Conservation (phyloP, 2,888 invertebrate species). For the Danaus chrysippus region DNA sequence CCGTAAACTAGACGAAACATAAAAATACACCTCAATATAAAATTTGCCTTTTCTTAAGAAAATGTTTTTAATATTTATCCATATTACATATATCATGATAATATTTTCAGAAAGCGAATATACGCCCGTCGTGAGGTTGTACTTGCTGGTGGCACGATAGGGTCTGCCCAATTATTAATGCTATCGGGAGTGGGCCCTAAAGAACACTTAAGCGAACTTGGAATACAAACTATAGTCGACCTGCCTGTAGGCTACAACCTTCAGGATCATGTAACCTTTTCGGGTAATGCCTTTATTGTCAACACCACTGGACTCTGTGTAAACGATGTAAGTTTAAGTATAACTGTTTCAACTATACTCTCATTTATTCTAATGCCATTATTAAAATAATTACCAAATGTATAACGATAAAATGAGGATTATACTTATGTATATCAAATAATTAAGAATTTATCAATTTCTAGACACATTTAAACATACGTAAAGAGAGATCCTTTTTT, state of each 20-base stretch:
- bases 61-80: background rate
- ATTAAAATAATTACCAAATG: no score
- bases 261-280: conserved; percentile 88
- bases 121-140: conserved; percentile 86
- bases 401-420: no score
- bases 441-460: no score
- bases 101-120: conserved; percentile 51
- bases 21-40: no score
- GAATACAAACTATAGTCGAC: conserved; percentile 82
- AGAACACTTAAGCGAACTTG: conserved; percentile 77
- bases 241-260: conserved; percentile 89
- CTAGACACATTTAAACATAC: no score
- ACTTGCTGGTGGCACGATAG: conserved; percentile 88
- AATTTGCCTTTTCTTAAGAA: no score
- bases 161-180: conserved; percentile 92
- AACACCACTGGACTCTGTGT: conserved; percentile 82
- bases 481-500: no score
- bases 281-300: conserved; percentile 84
- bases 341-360: background rate
- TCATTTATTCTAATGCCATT: background rate
- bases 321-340: conserved; percentile 73
- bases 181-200: conserved; percentile 89
- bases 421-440: no score
- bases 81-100: background rate
- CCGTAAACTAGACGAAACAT: no score